Conservation (phyloP, 2,797 vertebrate species). For the Lepilemur ruficaudatus region DNA sequence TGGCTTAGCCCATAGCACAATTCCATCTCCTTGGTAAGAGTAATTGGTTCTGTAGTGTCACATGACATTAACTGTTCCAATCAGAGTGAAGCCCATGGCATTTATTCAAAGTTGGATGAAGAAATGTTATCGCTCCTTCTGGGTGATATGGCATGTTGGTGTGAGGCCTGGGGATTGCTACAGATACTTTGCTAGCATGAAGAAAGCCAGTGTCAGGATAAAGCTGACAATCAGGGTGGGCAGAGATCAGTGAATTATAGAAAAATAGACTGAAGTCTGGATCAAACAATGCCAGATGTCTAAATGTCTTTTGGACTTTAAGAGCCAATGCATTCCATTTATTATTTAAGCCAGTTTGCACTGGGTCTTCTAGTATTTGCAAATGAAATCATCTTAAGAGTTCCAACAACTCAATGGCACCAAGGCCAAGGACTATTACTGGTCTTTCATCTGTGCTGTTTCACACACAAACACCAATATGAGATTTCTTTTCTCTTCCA, state of each 20-base stretch:
- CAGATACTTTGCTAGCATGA: background rate
- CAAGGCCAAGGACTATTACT: background rate
- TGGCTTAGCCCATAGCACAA: background rate
- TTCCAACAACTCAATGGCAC: background rate
- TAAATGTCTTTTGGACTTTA: background rate
- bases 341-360: background rate
- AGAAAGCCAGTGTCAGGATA: background rate
- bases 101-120: background rate
- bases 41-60: background rate
- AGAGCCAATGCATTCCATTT: background rate
- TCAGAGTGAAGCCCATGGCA: background rate
- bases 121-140: background rate
- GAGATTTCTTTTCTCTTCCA: background rate
- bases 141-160: background rate
- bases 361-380: background rate
- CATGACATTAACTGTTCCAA: background rate
- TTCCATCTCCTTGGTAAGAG: background rate
- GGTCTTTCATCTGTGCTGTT: background rate
- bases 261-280: background rate
- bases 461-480: background rate
- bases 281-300: background rate
- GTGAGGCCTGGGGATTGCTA: background rate
- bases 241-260: background rate
- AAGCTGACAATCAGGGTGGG: background rate
- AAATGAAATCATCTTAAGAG: background rate